These are phyloP conservation scores for Platanista minor DNA, from an alignment of 2,113 vertebrate species.

Conservation along the genomic window DNA sequence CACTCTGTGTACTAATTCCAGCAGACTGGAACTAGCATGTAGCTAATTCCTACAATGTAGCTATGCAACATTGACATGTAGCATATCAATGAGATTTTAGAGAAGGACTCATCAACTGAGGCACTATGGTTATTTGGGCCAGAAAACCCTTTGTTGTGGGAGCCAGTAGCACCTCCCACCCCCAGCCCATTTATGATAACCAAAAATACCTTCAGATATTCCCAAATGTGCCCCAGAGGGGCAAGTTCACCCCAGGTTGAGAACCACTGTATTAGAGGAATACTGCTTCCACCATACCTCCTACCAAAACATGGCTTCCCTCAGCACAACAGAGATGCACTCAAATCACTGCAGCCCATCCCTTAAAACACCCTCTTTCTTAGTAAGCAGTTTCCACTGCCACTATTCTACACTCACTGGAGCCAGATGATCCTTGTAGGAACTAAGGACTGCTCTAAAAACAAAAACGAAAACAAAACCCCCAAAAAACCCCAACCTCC, in stretches of 20 bases:
- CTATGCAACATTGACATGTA: not conserved
- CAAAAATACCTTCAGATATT: not conserved
- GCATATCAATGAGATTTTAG: not conserved
- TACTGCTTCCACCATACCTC: not conserved
- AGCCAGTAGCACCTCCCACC: too few species aligned
- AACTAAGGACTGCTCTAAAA: not conserved
- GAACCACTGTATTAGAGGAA: not conserved
- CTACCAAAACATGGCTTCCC: not conserved
- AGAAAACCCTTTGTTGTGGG: not conserved
- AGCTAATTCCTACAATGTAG: too few species aligned
- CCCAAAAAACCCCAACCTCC: not conserved
- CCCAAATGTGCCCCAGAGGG: not conserved
- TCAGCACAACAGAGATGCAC: not conserved
- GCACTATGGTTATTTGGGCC: not conserved
- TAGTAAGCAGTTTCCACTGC: not conserved
- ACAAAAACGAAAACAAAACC: too few species aligned
- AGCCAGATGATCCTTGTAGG: not conserved
- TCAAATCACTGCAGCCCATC: not conserved
- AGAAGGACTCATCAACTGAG: not conserved
- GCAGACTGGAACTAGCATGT: not conserved
- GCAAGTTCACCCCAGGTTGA: not conserved
- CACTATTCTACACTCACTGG: not conserved
- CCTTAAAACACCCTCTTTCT: not conserved
- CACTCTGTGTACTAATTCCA: not conserved
- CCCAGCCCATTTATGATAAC: too few species aligned